Percentiles rank a stretch among this genome's conserved stretches.
Evolutionary conservation across 2,113 vertebrate genomes (phyloP).

Genomic region (Cynoglossus semilaevis): DNA sequence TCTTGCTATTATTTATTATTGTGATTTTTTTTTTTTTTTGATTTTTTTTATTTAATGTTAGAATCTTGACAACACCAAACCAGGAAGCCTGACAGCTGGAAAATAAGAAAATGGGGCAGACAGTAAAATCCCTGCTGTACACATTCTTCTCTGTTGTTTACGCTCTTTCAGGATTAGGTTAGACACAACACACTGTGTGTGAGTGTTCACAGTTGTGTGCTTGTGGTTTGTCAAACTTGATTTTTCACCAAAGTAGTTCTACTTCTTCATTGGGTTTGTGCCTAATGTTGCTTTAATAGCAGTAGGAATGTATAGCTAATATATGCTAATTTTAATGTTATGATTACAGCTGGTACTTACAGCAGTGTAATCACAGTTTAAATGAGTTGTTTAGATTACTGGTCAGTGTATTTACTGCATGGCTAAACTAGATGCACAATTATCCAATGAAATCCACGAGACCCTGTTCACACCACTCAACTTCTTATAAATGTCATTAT

Average conservation of each 20-base stretch:
- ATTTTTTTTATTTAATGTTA: background rate
- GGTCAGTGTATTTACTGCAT: too few species aligned
- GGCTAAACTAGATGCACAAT: too few species aligned
- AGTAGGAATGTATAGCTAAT: background rate
- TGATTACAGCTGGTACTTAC: too few species aligned
- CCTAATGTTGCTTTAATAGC: background rate
- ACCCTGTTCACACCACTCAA: too few species aligned
- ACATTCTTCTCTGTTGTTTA: background rate
- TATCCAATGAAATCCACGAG: too few species aligned
- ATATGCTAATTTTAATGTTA: too few species aligned
- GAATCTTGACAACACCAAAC: background rate
- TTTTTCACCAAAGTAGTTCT: background rate
- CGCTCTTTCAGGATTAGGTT: background rate
- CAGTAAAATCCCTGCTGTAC: background rate
- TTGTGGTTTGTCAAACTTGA: conserved; percentile 1
- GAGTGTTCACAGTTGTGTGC: background rate
- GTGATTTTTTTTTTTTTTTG: background rate
- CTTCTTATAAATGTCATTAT: too few species aligned
- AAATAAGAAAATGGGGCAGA: background rate
- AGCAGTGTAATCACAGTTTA: too few species aligned
- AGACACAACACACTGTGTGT: background rate
- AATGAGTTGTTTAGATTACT: too few species aligned
- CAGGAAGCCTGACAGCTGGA: background rate
- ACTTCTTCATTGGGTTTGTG: background rate
- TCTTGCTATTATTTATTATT: background rate